Evolutionary conservation across 1,140 invertebrate species (phyloP), one percentile per base, ranked within the genome.

Genomic region (Ceratina australensis): DNA sequence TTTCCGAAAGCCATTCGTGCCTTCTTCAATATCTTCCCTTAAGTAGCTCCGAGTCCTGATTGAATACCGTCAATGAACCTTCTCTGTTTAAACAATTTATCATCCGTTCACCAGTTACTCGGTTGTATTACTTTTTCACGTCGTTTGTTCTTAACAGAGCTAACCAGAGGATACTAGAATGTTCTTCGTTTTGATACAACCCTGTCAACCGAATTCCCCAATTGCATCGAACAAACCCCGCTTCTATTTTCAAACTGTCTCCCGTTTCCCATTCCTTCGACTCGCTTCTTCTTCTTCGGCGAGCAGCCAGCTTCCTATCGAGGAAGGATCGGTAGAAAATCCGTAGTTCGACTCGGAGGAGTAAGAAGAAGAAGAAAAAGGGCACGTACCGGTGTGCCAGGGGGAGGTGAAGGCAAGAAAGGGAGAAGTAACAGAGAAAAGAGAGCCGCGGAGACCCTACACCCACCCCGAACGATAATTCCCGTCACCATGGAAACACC

Each of bases 401-500:
- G 49, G 22, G n/a, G 18, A 3, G 26, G 26, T 4, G 26, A 20
- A 15, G 47, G 56, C 18, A 26, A n/a, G 52, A 50, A 67, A 61
- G 64, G 22, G 22, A 61, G n/a, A 22, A 42, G 15, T 8, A 10
- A 56, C 60, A 24, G 15, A 74, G 54, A 26, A 42, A 28, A 59
- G 42, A 72, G 68, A 81, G 80, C 50, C 63, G 65, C 52, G 75
- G 57, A 80, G 82, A 82, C 66, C 65, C 61, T 85, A 82, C 79
- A 87, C 86, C 86, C 87, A 89, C 88, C 87, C 87, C 86, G 83
- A 76, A 71, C 81, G 76, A 77, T 88, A 89, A 90, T 90, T 87
- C 88, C 65, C 66, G 87, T 91, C 80, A 78, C 74, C 89, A 92
- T 92, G 88, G 91, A 80, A 90, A 92, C 91, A 89, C 90, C 90